Percentiles rank a stretch among this genome's conserved stretches.
Conservation (phyloP, 2,888 invertebrate species). For the Drosophila anomelani region DNA sequence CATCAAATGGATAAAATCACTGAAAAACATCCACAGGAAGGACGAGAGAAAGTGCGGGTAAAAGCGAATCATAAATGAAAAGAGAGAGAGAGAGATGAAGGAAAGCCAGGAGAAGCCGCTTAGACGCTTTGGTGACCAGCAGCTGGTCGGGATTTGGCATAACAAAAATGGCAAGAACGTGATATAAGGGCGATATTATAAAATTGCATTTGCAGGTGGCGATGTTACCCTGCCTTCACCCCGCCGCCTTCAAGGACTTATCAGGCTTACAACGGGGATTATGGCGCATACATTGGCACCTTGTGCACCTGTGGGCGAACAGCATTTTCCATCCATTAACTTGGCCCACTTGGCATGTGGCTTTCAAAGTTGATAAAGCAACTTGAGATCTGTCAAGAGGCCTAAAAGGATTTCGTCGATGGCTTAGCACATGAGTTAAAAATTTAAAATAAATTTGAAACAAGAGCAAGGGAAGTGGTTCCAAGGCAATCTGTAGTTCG, state of each 20-base stretch:
- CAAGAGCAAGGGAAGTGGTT: background rate
- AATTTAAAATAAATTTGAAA: background rate
- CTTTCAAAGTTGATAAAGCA: conserved; percentile 1
- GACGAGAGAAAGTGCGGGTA: background rate
- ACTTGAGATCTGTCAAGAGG: background rate
- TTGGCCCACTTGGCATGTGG: background rate
- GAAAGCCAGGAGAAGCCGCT: conserved; percentile 18
- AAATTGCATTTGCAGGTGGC: conserved; percentile 14
- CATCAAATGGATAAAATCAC: conserved; percentile 52
- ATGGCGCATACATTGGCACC: conserved; percentile 12
- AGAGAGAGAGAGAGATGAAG: background rate
- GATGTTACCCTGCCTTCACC: background rate
- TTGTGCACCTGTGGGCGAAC: background rate
- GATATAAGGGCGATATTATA: conserved; percentile 14
- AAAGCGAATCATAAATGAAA: conserved; percentile 14
- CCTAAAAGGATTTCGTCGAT: background rate
- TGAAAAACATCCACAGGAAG: conserved; percentile 14
- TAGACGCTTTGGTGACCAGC: conserved; percentile 24
- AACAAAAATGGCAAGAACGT: conserved; percentile 15
- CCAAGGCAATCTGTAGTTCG: background rate
- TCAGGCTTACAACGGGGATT: conserved; percentile 18
- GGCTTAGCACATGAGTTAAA: background rate
- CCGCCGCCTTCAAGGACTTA: background rate
- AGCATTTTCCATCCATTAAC: conserved; percentile 11
- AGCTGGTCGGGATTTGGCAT: conserved; percentile 26